Conservation (phyloP, 2,797 vertebrate genomes). For the Carcharodon carcharias region DNA sequence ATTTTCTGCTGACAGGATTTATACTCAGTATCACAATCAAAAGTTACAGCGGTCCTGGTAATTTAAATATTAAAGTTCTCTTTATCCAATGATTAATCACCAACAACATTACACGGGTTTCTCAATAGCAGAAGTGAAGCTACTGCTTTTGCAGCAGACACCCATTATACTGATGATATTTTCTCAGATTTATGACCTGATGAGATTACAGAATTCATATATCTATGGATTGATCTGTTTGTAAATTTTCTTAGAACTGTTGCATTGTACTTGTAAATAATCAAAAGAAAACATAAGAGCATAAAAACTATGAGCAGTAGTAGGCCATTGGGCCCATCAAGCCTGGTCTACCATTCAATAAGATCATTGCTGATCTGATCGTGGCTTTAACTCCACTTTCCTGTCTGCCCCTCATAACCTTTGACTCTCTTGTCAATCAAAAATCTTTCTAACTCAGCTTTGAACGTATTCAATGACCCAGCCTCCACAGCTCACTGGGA, state of each 20-base stretch:
- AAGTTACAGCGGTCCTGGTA: background rate
- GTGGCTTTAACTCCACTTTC: no score
- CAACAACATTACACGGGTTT: background rate
- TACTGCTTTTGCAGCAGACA: background rate
- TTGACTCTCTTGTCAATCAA: no score
- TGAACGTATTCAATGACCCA: no score
- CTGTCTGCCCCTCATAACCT: no score
- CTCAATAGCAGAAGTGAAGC: background rate
- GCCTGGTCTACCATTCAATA: no score
- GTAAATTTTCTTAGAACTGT: background rate
- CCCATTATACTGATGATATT: background rate
- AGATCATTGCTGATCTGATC: no score
- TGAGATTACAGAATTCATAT: background rate
- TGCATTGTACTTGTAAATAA: background rate
- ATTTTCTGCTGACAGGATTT: background rate
- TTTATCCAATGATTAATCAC: background rate
- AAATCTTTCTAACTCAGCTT: no score
- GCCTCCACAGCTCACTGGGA: no score
- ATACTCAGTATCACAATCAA: background rate
- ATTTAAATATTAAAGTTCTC: background rate
- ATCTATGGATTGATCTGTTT: background rate
- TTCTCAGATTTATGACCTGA: background rate
- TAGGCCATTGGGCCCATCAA: no score
- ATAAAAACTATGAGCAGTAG: no score
- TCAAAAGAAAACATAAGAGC: background rate